These are phyloP conservation scores for Drosophila nigromelanica DNA, from an alignment of 1,140 invertebrate species.

Conservation along the genomic window DNA sequence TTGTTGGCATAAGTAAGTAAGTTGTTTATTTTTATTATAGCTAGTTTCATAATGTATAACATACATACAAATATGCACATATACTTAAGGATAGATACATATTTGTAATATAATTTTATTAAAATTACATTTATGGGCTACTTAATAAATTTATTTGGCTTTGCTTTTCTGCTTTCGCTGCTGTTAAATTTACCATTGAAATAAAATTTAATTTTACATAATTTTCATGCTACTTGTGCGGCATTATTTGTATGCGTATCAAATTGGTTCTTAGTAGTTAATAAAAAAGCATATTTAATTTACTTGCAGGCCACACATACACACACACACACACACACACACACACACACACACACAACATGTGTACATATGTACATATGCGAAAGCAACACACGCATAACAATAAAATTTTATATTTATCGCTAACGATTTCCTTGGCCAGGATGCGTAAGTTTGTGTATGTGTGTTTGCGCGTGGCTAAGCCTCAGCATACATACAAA, in stretches of 20 bases:
- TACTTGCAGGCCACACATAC: constrained; percentile 57
- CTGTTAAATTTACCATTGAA: constrained; percentile 35
- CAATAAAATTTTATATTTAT: constrained; percentile 83
- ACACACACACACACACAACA: constrained; percentile 22
- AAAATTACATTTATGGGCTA: constrained; percentile 71
- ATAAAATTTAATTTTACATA: constrained; percentile 80
- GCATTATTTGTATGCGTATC: constrained; percentile 80
- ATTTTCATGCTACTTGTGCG: constrained; percentile 52
- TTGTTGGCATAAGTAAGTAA: constrained; percentile 80
- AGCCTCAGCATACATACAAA: constrained; percentile 31
- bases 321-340: constrained; percentile 19
- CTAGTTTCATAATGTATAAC: constrained; percentile 29
- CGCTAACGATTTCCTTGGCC: constrained; percentile 73
- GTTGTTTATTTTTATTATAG: constrained; percentile 67
- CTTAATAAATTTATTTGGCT: constrained; percentile 79
- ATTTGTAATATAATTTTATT: constrained; percentile 59
- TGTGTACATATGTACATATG: constrained; percentile 8
- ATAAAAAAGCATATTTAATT: constrained; percentile 83
- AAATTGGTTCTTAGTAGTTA: constrained; percentile 83
- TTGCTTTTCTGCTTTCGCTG: constrained; percentile 45
- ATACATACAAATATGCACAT: constrained; percentile 16
- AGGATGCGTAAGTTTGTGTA: constrained; percentile 35
- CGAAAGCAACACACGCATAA: constrained; percentile 62
- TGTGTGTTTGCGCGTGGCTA: constrained; percentile 41
- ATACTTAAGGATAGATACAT: constrained; percentile 6